A percentile compares a stretch with the other conserved stretches of the same genome.
These are phyloP conservation scores for Amia ocellicauda DNA, from an alignment of 2,113 vertebrate genomes.

Conservation along the genomic window DNA sequence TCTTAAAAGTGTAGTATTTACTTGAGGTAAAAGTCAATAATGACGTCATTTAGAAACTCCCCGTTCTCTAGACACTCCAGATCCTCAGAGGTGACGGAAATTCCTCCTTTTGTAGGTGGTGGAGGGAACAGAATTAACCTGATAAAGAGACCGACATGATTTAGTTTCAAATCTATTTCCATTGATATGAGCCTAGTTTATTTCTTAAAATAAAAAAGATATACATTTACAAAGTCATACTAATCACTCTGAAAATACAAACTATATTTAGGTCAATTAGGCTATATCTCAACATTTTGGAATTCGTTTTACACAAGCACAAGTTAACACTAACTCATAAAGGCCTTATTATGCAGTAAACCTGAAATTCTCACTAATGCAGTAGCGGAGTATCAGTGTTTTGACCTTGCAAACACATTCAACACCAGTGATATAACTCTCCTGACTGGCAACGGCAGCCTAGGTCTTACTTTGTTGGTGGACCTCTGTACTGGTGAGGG, in stretches of 20 bases:
- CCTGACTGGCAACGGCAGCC: no score
- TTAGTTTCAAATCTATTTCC: no score
- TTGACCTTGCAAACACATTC: no score
- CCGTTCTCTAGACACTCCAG: conserved; percentile 89
- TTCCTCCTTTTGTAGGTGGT: conserved; percentile 87
- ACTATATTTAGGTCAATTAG: no score
- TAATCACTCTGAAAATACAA: no score
- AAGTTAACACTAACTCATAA: no score
- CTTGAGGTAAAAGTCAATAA: conserved; percentile 98
- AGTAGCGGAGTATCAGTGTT: no score
- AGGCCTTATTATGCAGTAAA: no score
- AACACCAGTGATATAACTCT: no score
- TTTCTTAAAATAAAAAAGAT: background rate
- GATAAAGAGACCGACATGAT: conserved; percentile 32
- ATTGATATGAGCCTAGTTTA: background rate
- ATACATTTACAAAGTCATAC: conserved; percentile 12
- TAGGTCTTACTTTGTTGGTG: conserved; percentile 72
- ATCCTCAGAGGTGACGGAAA: conserved; percentile 92
- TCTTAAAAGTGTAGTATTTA: conserved; percentile 51
- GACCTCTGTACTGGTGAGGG: conserved; percentile 68
- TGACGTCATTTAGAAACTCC: conserved; percentile 97
- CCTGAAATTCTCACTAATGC: no score
- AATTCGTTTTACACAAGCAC: no score
- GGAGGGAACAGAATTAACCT: conserved; percentile 96
- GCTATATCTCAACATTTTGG: no score